Evolutionary conservation across 2,113 vertebrate species (phyloP), one percentile per base, ranked within the genome.

Genomic region (Plecturocebus donacophilus): DNA sequence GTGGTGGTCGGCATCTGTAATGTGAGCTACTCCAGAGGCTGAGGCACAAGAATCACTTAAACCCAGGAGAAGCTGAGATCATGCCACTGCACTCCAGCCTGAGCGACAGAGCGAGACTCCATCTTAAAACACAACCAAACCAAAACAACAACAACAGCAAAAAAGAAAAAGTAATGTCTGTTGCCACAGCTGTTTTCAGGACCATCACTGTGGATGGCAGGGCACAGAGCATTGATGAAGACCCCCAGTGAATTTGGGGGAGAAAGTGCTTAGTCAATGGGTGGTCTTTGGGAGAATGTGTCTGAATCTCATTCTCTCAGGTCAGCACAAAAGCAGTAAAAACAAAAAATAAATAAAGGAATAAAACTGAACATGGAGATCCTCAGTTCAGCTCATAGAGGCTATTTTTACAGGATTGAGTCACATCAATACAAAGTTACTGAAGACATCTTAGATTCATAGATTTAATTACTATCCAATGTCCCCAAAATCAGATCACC

Each of bases 321-420:
- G 70, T 38, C 70, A 71, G 10, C 45, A 13, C 45, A 42, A 30
- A 70, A 17, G 32, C 5, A 90, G 10, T 77, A 30, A 71, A 96
- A 88, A 58, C n/a, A 84, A 95, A 95, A 91, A 40, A 64, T 27
- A 90, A 87, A 83, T 45, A 23, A 68, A 49, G 77, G 27, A 52
- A 83, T 83, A n/a, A 81, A 91, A 42, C 17, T 25, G 20, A 82
- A 83, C 45, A 47, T 20, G 85, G 38, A 73, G 27, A 86, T 64
- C 45, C 30, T 94, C 64, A 81, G 66, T 25, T 90, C 23, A 88
- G 45, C 56, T 58, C 42, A 45, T 8, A 42, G 17, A 90, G 21
- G 35, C n/a, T 32, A 19, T 54, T 89, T 83, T 90, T 58, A 80
- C 19, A 76, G 27, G 70, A 73, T 35, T 83, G n/a, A 8, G 5